phyloP scores from a whole-genome alignment of 2,888 invertebrate species.

The Eulithis testata region DNA sequence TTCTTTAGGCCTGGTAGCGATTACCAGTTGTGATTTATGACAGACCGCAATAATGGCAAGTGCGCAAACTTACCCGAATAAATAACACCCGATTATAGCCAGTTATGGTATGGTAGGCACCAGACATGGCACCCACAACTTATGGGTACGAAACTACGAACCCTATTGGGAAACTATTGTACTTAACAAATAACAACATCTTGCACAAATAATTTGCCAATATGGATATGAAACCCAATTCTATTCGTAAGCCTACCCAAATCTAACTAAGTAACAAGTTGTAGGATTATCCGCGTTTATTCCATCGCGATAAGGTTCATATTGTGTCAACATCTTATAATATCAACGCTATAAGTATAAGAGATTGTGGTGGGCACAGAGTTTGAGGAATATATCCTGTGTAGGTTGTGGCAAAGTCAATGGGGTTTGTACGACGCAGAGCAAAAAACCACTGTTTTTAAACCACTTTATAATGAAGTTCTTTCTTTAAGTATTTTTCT shows the following conservation, averaged over 20 bases:
- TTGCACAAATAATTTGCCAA: slow-evolving; percentile 12
- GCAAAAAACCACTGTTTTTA: too few species aligned
- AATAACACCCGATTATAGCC: slow-evolving; percentile 20
- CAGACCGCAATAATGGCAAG: slow-evolving; percentile 21
- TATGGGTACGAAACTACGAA: slow-evolving; percentile 9
- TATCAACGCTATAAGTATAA: too few species aligned
- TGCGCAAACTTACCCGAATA: slow-evolving; percentile 28
- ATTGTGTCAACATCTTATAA: too few species aligned
- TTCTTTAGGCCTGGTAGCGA: slow-evolving; percentile 7
- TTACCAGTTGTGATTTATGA: slow-evolving; percentile 13
- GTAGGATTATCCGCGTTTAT: not conserved
- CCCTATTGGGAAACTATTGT: slow-evolving; percentile 20
- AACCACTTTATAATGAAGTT: too few species aligned
- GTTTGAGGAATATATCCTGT: slow-evolving; percentile 1
- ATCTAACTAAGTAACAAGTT: not conserved
- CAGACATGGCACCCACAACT: slow-evolving; percentile 1
- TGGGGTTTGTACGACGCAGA: too few species aligned
- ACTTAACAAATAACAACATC: slow-evolving; percentile 21
- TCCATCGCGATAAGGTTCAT: too few species aligned
- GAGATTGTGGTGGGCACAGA: too few species aligned
- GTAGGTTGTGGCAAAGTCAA: not conserved
- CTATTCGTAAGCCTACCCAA: not conserved
- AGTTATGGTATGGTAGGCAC: slow-evolving; percentile 6
- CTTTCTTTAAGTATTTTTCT: too few species aligned
- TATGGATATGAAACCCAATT: not conserved